These are phyloP conservation scores for Pachyrhynchus sulphureomaculatus DNA, from an alignment of 1,140 invertebrate species.

Conservation along the genomic window DNA sequence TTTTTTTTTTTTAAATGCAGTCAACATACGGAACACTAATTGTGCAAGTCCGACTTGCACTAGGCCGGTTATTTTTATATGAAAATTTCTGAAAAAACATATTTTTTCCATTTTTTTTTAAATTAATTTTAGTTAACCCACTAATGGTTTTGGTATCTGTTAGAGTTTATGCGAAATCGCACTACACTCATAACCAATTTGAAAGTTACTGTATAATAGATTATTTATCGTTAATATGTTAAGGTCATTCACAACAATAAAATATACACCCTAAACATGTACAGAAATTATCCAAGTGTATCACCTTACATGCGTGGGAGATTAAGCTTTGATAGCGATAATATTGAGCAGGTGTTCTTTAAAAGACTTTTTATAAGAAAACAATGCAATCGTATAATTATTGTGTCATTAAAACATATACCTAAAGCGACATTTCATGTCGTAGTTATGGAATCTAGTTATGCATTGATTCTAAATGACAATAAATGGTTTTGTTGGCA, in stretches of 20 bases:
- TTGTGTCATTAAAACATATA: slow-evolving; percentile 19
- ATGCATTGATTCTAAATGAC: neutral
- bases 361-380: slow-evolving; percentile 13
- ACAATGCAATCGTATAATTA: slow-evolving; percentile 33
- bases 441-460: slow-evolving; percentile 10
- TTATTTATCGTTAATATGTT: too few relatives aligned
- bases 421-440: slow-evolving; percentile 27
- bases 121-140: too few relatives aligned
- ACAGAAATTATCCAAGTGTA: slow-evolving; percentile 29
- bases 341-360: slow-evolving; percentile 31
- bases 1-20: too few relatives aligned
- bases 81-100: too few relatives aligned
- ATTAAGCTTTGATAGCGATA: slow-evolving; percentile 22
- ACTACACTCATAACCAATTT: too few relatives aligned
- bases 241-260: slow-evolving; percentile 7
- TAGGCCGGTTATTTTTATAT: too few relatives aligned
- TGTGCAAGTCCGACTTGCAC: too few relatives aligned
- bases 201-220: too few relatives aligned
- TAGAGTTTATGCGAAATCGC: too few relatives aligned
- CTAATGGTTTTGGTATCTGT: too few relatives aligned
- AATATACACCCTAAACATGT: slow-evolving; percentile 9
- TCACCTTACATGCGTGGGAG: slow-evolving; percentile 32
- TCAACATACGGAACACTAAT: too few relatives aligned
- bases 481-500: neutral
- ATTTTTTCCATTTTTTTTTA: too few relatives aligned